Evolutionary conservation across 2,888 invertebrate species (phyloP).

Genomic region (Nomada lathburiana): DNA sequence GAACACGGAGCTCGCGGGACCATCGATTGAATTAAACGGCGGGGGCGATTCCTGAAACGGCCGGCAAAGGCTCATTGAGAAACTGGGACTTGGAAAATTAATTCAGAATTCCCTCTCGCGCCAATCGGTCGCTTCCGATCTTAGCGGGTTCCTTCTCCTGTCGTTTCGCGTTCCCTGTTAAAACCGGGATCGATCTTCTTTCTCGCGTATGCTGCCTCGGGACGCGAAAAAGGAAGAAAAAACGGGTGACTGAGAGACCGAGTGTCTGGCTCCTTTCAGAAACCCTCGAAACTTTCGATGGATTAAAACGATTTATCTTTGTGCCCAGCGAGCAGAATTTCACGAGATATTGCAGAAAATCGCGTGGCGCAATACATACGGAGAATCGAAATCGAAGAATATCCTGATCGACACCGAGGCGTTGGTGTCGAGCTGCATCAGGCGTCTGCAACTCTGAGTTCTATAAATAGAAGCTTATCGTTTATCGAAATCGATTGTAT

Average conservation of each 20-base stretch:
- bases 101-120: constrained; percentile 34
- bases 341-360: neutral
- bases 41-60: constrained; percentile 45
- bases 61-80: constrained; percentile 2
- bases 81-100: constrained; percentile 16
- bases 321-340: neutral
- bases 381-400: neutral
- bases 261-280: neutral
- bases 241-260: neutral
- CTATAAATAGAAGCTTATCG: constrained; percentile 17
- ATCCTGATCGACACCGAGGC: neutral
- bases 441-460: neutral
- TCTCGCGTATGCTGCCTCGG: too few relatives aligned
- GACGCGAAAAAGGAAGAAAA: neutral
- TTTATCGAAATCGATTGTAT: constrained; percentile 9
- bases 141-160: neutral
- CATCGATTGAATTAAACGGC: constrained; percentile 56
- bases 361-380: neutral
- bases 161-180: neutral
- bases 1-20: constrained; percentile 22
- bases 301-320: neutral
- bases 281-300: neutral
- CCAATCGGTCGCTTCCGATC: constrained; percentile 16
- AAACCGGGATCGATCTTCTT: neutral
- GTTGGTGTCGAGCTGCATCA: neutral